phyloP scores from a whole-genome alignment of 1,140 invertebrate genomes.

The Eueides isabella region DNA sequence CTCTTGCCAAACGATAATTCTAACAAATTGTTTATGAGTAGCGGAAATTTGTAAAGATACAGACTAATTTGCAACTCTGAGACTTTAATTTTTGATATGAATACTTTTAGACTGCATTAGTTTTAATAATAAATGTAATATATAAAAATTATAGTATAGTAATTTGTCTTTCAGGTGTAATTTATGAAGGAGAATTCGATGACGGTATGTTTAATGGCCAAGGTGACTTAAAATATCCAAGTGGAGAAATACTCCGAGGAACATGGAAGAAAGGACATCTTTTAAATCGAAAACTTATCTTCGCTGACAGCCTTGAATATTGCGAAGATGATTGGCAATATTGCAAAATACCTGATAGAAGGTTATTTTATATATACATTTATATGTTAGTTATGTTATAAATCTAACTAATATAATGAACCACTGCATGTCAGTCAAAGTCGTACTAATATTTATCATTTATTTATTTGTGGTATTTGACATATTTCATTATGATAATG shows the following conservation, averaged over 20 bases:
- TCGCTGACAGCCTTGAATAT: slow-evolving; percentile 70
- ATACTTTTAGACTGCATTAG: too few species aligned
- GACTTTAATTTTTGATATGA: too few species aligned
- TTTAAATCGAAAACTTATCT: slow-evolving; percentile 65
- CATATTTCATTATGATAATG: too few species aligned
- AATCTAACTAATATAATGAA: background rate
- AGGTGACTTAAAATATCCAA: slow-evolving; percentile 78
- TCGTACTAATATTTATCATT: background rate
- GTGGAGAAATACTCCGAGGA: slow-evolving; percentile 72
- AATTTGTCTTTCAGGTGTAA: slow-evolving; percentile 56
- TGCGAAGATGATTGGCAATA: slow-evolving; percentile 67
- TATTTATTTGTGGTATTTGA: too few species aligned
- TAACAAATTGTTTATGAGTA: too few species aligned
- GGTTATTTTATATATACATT: slow-evolving; percentile 46
- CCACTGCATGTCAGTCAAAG: background rate
- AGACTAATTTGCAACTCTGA: too few species aligned
- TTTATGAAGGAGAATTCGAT: slow-evolving; percentile 82
- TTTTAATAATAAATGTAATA: background rate
- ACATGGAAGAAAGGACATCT: slow-evolving; percentile 76
- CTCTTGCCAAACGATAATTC: too few species aligned
- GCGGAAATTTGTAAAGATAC: too few species aligned
- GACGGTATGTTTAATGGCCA: slow-evolving; percentile 82
- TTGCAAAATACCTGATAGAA: slow-evolving; percentile 80
- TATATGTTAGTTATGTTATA: background rate
- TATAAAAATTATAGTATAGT: background rate